Evolutionary conservation across 2,888 invertebrate species (phyloP).

Genomic region (Hydroisotoma schaefferi): DNA sequence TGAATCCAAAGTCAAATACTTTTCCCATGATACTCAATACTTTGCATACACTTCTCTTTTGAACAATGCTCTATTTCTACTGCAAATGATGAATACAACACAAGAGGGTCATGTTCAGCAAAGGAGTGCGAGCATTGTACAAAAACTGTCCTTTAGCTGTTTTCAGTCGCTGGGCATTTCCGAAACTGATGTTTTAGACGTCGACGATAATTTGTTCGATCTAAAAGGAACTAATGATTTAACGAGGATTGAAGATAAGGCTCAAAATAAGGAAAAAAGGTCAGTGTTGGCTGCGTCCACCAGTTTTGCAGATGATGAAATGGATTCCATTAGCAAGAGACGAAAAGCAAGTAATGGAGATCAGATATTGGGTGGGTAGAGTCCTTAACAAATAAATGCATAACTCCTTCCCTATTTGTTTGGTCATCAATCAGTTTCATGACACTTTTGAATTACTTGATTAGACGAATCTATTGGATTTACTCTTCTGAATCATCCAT

Average conservation of each 20-base stretch:
- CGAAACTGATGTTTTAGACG: constrained; percentile 39
- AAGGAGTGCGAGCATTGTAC: constrained; percentile 20
- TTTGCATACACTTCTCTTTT: constrained; percentile 71
- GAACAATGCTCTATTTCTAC: constrained; percentile 88
- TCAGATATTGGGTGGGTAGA: constrained; percentile 26
- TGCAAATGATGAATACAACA: constrained; percentile 53
- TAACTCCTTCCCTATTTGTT: too few relatives aligned
- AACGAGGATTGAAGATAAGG: constrained; percentile 21
- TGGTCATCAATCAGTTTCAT: too few relatives aligned
- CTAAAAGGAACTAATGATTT: constrained; percentile 20
- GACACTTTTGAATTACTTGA: constrained; percentile 9
- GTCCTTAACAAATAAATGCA: too few relatives aligned
- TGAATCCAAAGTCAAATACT: constrained; percentile 44
- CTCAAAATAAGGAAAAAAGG: constrained; percentile 28
- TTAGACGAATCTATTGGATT: constrained; percentile 54
- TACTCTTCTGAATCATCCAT: constrained; percentile 82
- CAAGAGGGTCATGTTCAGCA: constrained; percentile 25
- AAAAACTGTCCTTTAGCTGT: constrained; percentile 40
- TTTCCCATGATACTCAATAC: constrained; percentile 52
- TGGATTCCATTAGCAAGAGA: constrained; percentile 22
- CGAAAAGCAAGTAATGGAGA: constrained; percentile 47
- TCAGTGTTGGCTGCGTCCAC: constrained; percentile 31
- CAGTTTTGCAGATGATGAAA: constrained; percentile 30
- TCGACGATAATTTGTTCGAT: constrained; percentile 30
- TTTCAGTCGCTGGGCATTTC: constrained; percentile 39